Evolutionary conservation across 2,797 vertebrate species (phyloP), one percentile per base, ranked within the genome.

Genomic region (Columba guinea): DNA sequence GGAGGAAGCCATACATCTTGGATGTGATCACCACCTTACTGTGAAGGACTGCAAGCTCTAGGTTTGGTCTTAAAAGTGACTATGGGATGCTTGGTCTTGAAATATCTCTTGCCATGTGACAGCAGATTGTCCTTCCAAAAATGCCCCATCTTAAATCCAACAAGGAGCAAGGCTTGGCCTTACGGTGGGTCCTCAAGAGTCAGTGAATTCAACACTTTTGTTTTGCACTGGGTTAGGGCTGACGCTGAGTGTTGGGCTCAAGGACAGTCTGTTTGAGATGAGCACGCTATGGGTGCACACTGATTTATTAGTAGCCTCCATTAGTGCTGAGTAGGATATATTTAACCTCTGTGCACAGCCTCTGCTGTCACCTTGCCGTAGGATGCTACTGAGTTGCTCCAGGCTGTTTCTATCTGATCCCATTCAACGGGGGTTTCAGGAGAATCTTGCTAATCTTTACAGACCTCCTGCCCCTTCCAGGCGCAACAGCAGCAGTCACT

Each of bases 241-340:
- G 60, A 24, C 53, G 52, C 70, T 56, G 76, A 41, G 44, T 75
- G 21, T 48, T 32, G 7, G 35, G 13, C 35, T 20, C 44, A 60
- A 70, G 35, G 64, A 32, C 18, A 53, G 53, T 4, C 7, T 55
- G 13, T 58, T 10, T 64, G 65, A 71, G 46, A n/a, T 19, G 27
- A 84, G 55, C 11, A 18, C 0, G 5, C 30, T 26, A 0, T 21
- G 24, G 15, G 37, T 69, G 34, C 53, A 8, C 0, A 2, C 13
- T n/a, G 35, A 16, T 55, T 78, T 78, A 28, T 44, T 39, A 12
- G 21, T 7, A 59, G 41, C 21, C 37, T 56, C 19, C 41, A 52
- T 58, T 17, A 10, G 10, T 52, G 67, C 37, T 5, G 13, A 41
- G 48, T 1, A 22, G 28, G 67, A 37, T 48, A 2, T 34, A 48